Percentiles rank a stretch among this genome's conserved stretches.
phyloP scores from a whole-genome alignment of 2,113 vertebrate genomes.

The Aphyosemion australe region DNA sequence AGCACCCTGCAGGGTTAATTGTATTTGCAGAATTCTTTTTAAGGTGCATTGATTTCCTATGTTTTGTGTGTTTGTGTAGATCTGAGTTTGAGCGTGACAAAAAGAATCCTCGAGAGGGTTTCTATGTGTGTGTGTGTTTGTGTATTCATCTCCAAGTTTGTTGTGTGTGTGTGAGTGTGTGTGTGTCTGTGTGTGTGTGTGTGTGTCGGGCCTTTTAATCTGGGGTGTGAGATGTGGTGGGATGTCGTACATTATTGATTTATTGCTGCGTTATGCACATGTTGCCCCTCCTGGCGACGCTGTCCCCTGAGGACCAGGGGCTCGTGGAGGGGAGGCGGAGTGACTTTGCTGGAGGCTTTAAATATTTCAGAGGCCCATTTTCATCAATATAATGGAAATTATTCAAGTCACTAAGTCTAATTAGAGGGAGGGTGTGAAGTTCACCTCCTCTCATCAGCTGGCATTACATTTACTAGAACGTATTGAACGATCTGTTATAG shows the following conservation, averaged over 20 bases:
- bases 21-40: slow-evolving; percentile 14
- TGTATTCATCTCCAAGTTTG: no score
- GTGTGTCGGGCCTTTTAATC: slow-evolving; percentile 15
- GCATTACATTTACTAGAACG: background rate
- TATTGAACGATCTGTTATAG: no score
- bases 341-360: slow-evolving; percentile 40
- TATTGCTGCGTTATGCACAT: slow-evolving; percentile 67
- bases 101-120: background rate
- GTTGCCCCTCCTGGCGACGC: slow-evolving; percentile 45
- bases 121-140: background rate
- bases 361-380: slow-evolving; percentile 73
- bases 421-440: slow-evolving; percentile 70
- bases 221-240: slow-evolving; percentile 44
- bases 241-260: slow-evolving; percentile 71
- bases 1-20: background rate
- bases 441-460: slow-evolving; percentile 10
- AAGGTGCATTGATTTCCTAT: slow-evolving; percentile 39
- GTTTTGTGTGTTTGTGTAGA: background rate
- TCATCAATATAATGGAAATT: slow-evolving; percentile 75
- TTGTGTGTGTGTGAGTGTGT: background rate
- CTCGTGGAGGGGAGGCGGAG: background rate
- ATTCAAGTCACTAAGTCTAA: slow-evolving; percentile 71
- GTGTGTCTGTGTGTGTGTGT: background rate
- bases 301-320: slow-evolving; percentile 39
- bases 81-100: background rate